A percentile compares a stretch with the other conserved stretches of the same genome.
Conservation (phyloP, 1,140 invertebrate genomes). For the Solen grandis region DNA sequence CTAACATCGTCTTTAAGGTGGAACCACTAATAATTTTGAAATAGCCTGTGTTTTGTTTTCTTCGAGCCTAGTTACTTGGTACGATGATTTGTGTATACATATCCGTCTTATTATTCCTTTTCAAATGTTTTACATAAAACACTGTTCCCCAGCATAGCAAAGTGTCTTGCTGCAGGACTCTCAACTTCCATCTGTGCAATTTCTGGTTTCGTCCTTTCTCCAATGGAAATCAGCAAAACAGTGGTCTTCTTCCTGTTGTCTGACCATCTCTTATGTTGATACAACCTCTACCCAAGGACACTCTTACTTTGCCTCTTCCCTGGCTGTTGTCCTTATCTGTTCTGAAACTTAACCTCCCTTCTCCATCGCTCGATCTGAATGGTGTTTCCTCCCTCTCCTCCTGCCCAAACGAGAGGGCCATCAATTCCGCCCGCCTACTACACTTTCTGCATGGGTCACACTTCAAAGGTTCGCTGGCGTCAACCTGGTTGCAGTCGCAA, state of each 20-base stretch:
- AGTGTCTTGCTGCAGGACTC: slow-evolving; percentile 22
- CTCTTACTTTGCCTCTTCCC: slow-evolving; percentile 60
- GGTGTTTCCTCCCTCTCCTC: too few relatives aligned
- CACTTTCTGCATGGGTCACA: too few relatives aligned
- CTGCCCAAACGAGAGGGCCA: too few relatives aligned
- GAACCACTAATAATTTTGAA: slow-evolving; percentile 19
- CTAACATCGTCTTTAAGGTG: slow-evolving; percentile 8
- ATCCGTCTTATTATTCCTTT: not conserved
- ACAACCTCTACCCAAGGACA: too few relatives aligned
- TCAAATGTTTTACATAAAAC: not conserved
- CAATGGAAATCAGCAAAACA: not conserved
- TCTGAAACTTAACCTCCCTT: too few relatives aligned
- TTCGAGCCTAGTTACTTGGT: not conserved
- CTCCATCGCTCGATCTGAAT: not conserved
- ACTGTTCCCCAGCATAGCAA: not conserved
- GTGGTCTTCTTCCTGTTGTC: not conserved
- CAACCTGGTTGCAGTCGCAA: not conserved
- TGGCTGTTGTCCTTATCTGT: too few relatives aligned
- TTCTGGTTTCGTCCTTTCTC: not conserved
- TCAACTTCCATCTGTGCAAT: not conserved
- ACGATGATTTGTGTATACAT: not conserved
- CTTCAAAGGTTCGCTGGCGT: too few relatives aligned
- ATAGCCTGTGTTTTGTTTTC: slow-evolving; percentile 17
- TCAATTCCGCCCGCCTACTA: too few relatives aligned
- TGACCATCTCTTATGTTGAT: not conserved